Conservation (phyloP, 2,113 vertebrate species). For the Empidonax alnorum region DNA sequence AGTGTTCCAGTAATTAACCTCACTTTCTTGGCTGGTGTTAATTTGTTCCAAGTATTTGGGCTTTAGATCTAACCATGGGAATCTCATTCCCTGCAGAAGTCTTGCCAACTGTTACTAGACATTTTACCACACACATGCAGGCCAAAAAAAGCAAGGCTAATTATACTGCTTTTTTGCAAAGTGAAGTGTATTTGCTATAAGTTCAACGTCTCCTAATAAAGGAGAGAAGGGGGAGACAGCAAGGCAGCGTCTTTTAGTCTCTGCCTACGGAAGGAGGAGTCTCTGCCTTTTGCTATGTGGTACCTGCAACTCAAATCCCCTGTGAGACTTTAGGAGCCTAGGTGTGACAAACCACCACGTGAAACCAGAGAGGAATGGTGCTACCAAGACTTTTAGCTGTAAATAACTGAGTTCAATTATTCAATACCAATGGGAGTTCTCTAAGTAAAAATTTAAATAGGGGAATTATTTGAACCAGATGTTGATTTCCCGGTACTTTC, state of each 20-base stretch:
- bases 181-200: slow-evolving; percentile 39
- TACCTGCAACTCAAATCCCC: background rate
- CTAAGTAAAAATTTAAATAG: slow-evolving; percentile 5
- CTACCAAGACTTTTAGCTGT: background rate
- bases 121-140: slow-evolving; percentile 74
- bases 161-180: slow-evolving; percentile 35
- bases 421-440: slow-evolving; percentile 24
- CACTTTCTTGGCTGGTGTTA: slow-evolving; percentile 73
- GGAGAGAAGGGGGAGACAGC: background rate
- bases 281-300: background rate
- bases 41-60: slow-evolving; percentile 73
- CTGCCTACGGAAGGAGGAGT: background rate
- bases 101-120: slow-evolving; percentile 75
- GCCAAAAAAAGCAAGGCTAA: slow-evolving; percentile 59
- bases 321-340: background rate
- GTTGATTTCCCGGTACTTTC: background rate
- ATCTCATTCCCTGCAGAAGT: slow-evolving; percentile 51
- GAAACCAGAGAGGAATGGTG: background rate
- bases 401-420: slow-evolving; percentile 18
- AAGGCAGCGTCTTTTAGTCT: background rate
- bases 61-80: slow-evolving; percentile 75
- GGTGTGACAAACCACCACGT: background rate
- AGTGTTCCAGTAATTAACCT: slow-evolving; percentile 46
- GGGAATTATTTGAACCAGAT: background rate
- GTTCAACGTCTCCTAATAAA: background rate